Base-by-base conservation (phyloP, 1,140 invertebrate genomes). In the Onthophagus taurus region DNA sequence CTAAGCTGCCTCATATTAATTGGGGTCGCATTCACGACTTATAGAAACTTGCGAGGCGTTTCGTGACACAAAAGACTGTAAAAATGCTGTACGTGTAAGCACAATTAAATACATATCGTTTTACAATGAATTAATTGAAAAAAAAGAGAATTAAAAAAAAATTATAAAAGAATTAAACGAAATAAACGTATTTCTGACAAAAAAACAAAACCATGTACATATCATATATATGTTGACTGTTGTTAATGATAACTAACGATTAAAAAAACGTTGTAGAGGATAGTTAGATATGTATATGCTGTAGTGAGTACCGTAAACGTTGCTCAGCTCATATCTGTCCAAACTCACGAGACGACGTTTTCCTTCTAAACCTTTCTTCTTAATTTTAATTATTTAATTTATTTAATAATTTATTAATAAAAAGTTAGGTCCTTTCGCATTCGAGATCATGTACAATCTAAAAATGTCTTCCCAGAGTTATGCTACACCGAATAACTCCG, bases 11-110 rank as follows among this genome's bases (percentile, higher is more conserved):
- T 14, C 11, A 9, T 19, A 8, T 20, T 17, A 18, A 12, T 26
- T 9, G 7, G n/a, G 11, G 14, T 24, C 5, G 9, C 23, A 4
- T n/a, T n/a, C n/a, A n/a, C n/a, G n/a, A n/a, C 17, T 18, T 21
- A 21, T 16, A 5, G n/a, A n/a, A n/a, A n/a, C n/a, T n/a, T n/a
- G n/a, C n/a, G n/a, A n/a, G n/a, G n/a, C n/a, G n/a, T 49, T 44
- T 60, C 60, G 52, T 62, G 60, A 62, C 60, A 58, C 13, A 50
- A 47, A 50, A 60, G 51, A 59, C 54, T 59, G 54, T 43, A 12
- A 29, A n/a, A n/a, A n/a, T n/a, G n/a, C n/a, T 34, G 12, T 35
- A 42, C 16, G 44, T 21, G 38, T 49, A 48, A 48, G 42, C 45
- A 50, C 48, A 53, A 53, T 48, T 51, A 36, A 42, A 53, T 51